Evolutionary conservation across 2,888 invertebrate species (phyloP), one percentile per base, ranked within the genome.

Genomic region (Tipula helvola): DNA sequence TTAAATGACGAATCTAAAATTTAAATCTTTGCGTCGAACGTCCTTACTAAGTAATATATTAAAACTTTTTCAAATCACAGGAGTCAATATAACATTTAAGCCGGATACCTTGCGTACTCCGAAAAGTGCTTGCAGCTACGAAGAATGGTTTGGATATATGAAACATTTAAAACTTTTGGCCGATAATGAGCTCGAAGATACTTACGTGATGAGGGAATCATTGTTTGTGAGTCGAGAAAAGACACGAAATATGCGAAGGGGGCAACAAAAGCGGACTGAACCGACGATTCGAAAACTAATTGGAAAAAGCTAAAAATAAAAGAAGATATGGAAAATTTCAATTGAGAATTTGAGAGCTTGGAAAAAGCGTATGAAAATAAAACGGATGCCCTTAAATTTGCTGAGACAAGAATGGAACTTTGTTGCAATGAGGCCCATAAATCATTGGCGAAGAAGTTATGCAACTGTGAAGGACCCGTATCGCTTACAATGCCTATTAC

Each of bases 71-170:
- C n/a, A n/a, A n/a, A n/a, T n/a, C n/a, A n/a, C n/a, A n/a, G n/a
- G n/a, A n/a, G n/a, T n/a, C n/a, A 95, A 95, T 90, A 96, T 97
- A 88, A 96, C 96, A 71, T 96, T 95, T 91, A 97, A 98, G 91
- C 96, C 96, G 0, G 96, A 97, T 91, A 94, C 97, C 0, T 91
- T 96, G 85, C 94, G 96, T 88, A 94, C 95, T 88, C 95, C 96
- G 0, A 95, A 94, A 90, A 94, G 94, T 87, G 92, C 93, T 13
- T 93, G 96, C 87, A 95, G 97, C 0, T 95, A 96, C 89, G 95
- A 97, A 88, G 94, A 95, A 87, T 98, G 98, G 98, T 91, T 96
- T 87, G 96, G 96, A 84, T 95, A 96, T 89, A 96, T 96, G 86
- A 94, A 94, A 87, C 93, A 95, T 88, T 94, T 95, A 86, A 96